Percentiles rank a stretch among this genome's conserved stretches.
These are phyloP conservation scores for Saccostrea glomerata DNA, from an alignment of 1,140 invertebrate species.

Conservation along the genomic window DNA sequence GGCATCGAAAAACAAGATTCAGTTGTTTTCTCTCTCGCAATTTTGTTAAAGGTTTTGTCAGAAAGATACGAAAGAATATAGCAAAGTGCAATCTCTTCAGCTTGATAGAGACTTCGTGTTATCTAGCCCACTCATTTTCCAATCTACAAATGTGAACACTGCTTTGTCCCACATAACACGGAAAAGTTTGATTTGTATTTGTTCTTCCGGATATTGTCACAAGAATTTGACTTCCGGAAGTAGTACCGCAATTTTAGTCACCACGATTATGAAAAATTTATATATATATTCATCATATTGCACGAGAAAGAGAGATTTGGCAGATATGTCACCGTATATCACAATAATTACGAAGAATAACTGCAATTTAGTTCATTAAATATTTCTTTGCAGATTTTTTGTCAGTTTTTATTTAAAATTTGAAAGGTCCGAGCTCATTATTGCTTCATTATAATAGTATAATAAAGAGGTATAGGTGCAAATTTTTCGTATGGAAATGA, in stretches of 20 bases:
- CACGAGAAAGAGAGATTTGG: not conserved
- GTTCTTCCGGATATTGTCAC: not conserved
- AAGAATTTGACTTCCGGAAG: slow-evolving; percentile 1
- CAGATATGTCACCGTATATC: not conserved
- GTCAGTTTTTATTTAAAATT: not conserved
- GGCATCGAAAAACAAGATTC: no score
- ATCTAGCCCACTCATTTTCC: not conserved
- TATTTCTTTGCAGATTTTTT: not conserved
- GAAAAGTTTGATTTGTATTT: not conserved
- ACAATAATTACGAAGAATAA: not conserved
- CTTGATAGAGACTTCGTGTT: not conserved
- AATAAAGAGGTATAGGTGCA: not conserved
- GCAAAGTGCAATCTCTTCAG: not conserved
- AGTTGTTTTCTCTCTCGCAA: no score
- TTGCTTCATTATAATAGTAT: not conserved
- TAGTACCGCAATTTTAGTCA: not conserved
- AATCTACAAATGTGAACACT: not conserved
- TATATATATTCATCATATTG: not conserved
- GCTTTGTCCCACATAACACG: not conserved
- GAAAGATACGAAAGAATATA: no score
- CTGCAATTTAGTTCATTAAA: not conserved
- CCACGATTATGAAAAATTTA: not conserved
- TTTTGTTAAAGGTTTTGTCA: no score
- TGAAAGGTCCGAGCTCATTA: not conserved
- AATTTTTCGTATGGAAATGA: not conserved